phyloP scores from a whole-genome alignment of 2,113 vertebrate genomes.

The Larimichthys polyactis region DNA sequence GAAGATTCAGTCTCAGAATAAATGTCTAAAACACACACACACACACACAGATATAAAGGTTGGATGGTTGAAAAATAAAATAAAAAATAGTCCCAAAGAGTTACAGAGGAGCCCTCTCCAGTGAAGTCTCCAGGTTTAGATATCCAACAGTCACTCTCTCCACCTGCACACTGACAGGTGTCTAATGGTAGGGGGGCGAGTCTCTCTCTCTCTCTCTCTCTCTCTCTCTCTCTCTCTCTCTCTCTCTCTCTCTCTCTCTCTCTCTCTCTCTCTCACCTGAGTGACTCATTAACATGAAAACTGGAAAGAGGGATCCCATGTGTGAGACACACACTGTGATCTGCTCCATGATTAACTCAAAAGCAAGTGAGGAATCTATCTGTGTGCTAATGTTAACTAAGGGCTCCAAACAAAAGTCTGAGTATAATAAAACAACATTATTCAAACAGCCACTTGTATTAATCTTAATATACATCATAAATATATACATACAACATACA shows the following conservation, averaged over 20 bases:
- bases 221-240: too few species aligned
- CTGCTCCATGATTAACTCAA: too few species aligned
- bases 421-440: too few species aligned
- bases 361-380: too few species aligned
- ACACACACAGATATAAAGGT: background rate
- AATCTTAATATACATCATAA: too few species aligned
- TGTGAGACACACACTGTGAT: background rate
- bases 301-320: slow-evolving; percentile 2
- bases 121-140: slow-evolving; percentile 42
- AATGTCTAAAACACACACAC: background rate
- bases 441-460: too few species aligned
- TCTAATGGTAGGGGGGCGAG: slow-evolving; percentile 34
- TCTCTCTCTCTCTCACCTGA: slow-evolving; percentile 14
- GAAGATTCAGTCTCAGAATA: background rate
- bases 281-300: slow-evolving; percentile 55
- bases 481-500: too few species aligned
- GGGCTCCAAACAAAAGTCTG: too few species aligned
- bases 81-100: background rate
- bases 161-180: slow-evolving; percentile 63
- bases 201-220: too few species aligned
- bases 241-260: background rate
- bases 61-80: background rate
- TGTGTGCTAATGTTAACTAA: background rate
- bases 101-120: background rate
- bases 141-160: slow-evolving; percentile 28